A percentile compares a stretch with the other conserved stretches of the same genome.
Conservation (phyloP, 2,113 vertebrate species). For the Willisornis vidua region DNA sequence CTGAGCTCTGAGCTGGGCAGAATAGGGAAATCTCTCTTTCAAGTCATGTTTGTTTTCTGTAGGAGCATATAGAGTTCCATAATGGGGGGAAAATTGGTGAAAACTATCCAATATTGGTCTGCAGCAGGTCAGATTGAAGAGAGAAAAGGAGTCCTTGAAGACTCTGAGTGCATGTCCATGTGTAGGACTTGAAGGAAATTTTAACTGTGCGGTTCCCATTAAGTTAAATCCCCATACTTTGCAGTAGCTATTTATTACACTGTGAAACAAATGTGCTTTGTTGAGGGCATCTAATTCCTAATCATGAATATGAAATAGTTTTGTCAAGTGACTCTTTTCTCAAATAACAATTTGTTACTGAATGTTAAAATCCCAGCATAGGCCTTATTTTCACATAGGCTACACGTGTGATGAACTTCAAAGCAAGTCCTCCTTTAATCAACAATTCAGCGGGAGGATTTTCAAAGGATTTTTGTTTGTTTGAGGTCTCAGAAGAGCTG, state of each 20-base stretch:
- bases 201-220: background rate
- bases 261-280: background rate
- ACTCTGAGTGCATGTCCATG: background rate
- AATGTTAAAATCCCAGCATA: background rate
- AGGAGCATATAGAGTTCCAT: background rate
- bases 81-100: background rate
- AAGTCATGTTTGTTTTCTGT: constrained; percentile 27
- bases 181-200: background rate
- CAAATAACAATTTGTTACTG: background rate
- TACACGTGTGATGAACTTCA: background rate
- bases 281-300: background rate
- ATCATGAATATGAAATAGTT: constrained; percentile 25
- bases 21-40: background rate
- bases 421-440: background rate
- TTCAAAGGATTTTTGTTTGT: background rate
- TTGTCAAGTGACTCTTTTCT: background rate
- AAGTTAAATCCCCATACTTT: background rate
- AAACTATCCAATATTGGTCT: background rate
- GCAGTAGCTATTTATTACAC: background rate
- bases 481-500: background rate
- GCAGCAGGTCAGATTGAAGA: background rate
- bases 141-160: background rate
- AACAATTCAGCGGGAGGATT: background rate
- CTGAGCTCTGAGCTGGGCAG: background rate
- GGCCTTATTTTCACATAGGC: background rate